Conservation (phyloP, 2,113 vertebrate species). For the Ameiurus melas region DNA sequence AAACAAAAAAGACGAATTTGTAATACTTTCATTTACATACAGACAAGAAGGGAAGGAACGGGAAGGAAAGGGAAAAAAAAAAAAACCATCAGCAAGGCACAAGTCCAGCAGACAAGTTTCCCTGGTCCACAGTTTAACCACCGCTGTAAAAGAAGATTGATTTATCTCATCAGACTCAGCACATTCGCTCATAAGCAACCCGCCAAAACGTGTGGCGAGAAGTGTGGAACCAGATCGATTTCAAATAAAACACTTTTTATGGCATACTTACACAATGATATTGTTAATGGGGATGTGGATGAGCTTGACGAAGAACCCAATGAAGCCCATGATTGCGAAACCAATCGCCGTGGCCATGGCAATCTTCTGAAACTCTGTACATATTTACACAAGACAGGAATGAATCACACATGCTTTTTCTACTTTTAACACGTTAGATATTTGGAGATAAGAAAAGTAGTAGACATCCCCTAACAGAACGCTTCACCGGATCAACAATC, state of each 20-base stretch:
- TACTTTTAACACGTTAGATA: background rate
- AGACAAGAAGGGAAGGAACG: background rate
- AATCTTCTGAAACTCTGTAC: conserved; percentile 96
- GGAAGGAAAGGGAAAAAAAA: background rate
- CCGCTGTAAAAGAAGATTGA: conserved; percentile 4
- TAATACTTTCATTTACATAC: background rate
- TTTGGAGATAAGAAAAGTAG: background rate
- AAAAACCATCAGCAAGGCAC: background rate
- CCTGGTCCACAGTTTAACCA: background rate
- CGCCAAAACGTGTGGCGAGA: background rate
- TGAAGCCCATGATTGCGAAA: conserved; percentile 99
- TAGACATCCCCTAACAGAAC: background rate
- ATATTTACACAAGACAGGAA: background rate
- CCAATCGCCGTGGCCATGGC: conserved; percentile 98
- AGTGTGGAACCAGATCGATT: background rate
- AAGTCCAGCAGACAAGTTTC: background rate
- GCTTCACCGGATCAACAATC: background rate
- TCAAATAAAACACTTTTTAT: background rate
- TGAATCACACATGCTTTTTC: background rate
- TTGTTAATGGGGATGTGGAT: conserved; percentile 99
- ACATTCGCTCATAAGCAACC: background rate
- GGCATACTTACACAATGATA: conserved; percentile 94
- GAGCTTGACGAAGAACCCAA: conserved; percentile 97
- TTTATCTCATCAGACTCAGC: background rate
- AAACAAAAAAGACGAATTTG: background rate